Base-by-base conservation (phyloP, 2,113 vertebrate species). In the Phalacrocorax brasilianus region DNA sequence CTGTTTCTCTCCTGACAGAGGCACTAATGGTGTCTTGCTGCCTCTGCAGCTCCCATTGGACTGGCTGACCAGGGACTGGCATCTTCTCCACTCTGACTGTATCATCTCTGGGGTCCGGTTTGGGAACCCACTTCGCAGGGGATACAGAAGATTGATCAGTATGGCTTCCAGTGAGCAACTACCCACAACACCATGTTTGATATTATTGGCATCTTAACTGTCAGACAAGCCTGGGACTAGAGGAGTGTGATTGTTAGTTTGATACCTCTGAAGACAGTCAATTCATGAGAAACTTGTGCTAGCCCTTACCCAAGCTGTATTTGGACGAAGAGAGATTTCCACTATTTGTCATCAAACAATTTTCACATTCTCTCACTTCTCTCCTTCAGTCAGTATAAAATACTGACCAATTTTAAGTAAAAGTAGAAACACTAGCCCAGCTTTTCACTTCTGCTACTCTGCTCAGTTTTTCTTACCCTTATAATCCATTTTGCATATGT, bases 261-360 rank as follows among this genome's bases (percentile, higher is more conserved):
- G 45, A 40, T 72, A 63, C 5, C 33, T 89, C 66, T 87, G 33
- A 95, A 80, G 67, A 47, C 1, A 49, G 19, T 26, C 32, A 85
- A 1, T n/a, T 72, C 15, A 58, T 0, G 0, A 89, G 65, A 44
- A 85, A 61, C 17, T 58, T 84, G 11, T 61, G 49, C 32, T 49
- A 66, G 35, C 20, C 24, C 28, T 84, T 67, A 68, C 33, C 30
- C 38, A 68, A 56, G 49, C 18, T 75, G 49, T 53, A 75, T 49
- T 83, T 79, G 21, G 38, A 38, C 72, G 12, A 79, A 88, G 33
- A 47, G n/a, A 79, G 40, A 32, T 49, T 78, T 61, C 50, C 14
- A 44, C 12, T 83, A 75, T n/a, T 62, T 76, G 42, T 68, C 67
- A 53, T 16, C 1, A 5, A 73, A 61, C 35, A 49, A 11, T 22